Conservation (phyloP, 2,113 vertebrate species). For the Cairina moschata region DNA sequence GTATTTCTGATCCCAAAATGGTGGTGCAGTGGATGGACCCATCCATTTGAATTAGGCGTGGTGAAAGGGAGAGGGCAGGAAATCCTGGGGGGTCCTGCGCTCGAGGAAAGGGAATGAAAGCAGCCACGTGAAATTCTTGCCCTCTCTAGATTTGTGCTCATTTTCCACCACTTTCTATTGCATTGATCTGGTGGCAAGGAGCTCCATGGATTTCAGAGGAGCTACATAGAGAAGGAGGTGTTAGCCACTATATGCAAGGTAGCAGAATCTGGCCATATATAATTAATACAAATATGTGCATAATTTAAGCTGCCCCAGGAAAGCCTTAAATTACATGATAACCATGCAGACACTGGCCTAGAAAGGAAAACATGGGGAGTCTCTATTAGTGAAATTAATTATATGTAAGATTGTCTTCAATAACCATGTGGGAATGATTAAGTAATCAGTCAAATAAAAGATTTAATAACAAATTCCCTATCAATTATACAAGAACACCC, state of each 20-base stretch:
- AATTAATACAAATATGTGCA: constrained; percentile 73
- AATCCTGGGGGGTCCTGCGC: neutral
- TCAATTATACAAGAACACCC: constrained; percentile 69
- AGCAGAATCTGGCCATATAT: constrained; percentile 53
- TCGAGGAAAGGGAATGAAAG: neutral
- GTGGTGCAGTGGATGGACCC: neutral
- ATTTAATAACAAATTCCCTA: constrained; percentile 71
- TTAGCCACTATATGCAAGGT: neutral
- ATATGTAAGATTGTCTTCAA: constrained; percentile 73
- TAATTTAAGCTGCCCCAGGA: constrained; percentile 72
- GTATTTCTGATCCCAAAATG: neutral
- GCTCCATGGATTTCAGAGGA: neutral
- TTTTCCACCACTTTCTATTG: neutral
- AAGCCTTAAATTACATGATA: constrained; percentile 71
- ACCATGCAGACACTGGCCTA: constrained; percentile 60
- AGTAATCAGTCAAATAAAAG: constrained; percentile 74
- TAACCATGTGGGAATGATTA: constrained; percentile 74
- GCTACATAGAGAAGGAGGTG: neutral
- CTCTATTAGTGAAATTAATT: constrained; percentile 74
- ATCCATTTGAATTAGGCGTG: neutral
- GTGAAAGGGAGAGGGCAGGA: neutral
- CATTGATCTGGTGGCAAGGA: neutral
- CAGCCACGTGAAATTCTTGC: neutral
- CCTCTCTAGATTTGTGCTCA: neutral
- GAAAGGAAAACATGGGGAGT: constrained; percentile 69